Base-by-base conservation (phyloP, 1,140 invertebrate genomes). In the Acromyrmex echinatior region DNA sequence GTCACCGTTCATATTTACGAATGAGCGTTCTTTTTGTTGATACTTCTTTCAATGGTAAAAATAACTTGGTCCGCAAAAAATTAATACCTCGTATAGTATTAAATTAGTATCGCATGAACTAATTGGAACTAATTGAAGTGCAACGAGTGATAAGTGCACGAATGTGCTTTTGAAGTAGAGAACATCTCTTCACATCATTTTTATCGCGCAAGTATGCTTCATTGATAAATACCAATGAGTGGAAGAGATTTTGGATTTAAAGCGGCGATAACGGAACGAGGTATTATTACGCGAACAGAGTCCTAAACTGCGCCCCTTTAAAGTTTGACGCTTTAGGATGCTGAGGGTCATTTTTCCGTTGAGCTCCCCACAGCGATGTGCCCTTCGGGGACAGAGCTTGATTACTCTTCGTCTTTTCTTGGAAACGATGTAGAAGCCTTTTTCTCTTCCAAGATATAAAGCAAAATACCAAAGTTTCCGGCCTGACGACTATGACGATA, bases 381-480 rank as follows among this genome's bases (percentile, higher is more conserved):
- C 65, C 58, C 35, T 79, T 56, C 79, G 60, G 58, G 65, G 66
- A 31, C 39, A 45, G 49, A 39, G n/a, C 70, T 82, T 58, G 86
- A 90, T 90, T 86, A 81, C 66, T 70, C 63, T 31, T 35, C 49
- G 56, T 35, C 85, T 90, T 76, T 82, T 81, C 53, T 65, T 73
- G 62, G 12, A 39, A 49, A 76, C 65, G 49, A 79, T 51, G 58
- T 70, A 71, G 66, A 70, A 81, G 51, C 28, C 77, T 70, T 66
- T 45, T 82, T 25, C 77, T 63, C 35, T 18, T 31, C 62, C 35
- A 18, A 71, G 28, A 21, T 62, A 73, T 87, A 60, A 76, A 80
- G 56, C 60, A 80, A 86, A 86, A 87, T 49, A 79, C 65, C 62
- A 71, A 88, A 91, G 82, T 91, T 91, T 68, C 62, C 49, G 78